phyloP scores from a whole-genome alignment of 2,113 vertebrate species.

The Pomatorhinus ruficollis region DNA sequence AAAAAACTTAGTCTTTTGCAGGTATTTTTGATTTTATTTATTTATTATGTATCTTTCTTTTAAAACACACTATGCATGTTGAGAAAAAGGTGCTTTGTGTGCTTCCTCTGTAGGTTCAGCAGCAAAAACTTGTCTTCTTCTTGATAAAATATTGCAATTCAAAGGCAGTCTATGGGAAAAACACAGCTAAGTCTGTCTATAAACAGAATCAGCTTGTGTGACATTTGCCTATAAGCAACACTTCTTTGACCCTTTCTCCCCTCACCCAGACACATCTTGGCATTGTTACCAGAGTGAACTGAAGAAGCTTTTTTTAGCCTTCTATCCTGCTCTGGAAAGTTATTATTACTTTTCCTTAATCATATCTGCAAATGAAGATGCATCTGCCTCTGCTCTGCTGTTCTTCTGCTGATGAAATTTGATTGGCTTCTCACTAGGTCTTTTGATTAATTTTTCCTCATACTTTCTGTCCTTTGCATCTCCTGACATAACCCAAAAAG shows the following conservation, averaged over 20 bases:
- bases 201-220: background rate
- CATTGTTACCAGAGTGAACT: background rate
- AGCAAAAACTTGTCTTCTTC: background rate
- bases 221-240: background rate
- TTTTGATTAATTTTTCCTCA: background rate
- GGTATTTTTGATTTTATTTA: background rate
- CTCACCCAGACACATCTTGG: background rate
- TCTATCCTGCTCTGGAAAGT: background rate
- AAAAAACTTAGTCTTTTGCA: background rate
- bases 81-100: background rate
- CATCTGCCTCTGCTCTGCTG: background rate
- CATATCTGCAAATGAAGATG: background rate
- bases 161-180: background rate
- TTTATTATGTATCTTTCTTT: background rate
- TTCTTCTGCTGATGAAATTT: background rate
- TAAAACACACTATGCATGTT: fast-evolving
- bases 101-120: background rate
- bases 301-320: background rate
- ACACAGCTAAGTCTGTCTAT: background rate
- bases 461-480: background rate
- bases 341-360: background rate
- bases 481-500: background rate
- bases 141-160: background rate
- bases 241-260: background rate
- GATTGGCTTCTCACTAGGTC: background rate